phyloP scores from a whole-genome alignment of 2,113 vertebrate genomes.

The Hiodon tergisus region DNA sequence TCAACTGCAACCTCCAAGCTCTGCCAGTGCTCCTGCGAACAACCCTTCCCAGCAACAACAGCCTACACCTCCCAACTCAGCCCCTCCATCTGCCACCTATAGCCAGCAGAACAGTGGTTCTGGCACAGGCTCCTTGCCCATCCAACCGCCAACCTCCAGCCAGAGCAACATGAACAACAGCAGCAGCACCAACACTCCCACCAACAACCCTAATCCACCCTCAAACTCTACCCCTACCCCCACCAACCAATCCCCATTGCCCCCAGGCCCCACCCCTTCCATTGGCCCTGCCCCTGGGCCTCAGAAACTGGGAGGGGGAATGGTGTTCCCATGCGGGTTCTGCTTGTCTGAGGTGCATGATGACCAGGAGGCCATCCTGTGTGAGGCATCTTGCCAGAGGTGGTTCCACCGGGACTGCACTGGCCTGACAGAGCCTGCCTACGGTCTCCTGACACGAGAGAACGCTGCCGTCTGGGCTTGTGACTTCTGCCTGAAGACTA shows the following conservation, averaged over 20 bases:
- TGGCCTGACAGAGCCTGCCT: conserved; percentile 90
- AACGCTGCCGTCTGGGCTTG: conserved; percentile 94
- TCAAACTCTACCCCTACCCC: conserved; percentile 67
- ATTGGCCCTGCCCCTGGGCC: conserved; percentile 57
- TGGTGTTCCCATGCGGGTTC: conserved; percentile 87
- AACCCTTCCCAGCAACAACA: conserved; percentile 59
- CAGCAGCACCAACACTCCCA: conserved; percentile 57
- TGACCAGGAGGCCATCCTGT: conserved; percentile 93
- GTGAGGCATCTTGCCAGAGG: conserved; percentile 92
- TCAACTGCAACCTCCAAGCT: conserved; percentile 61
- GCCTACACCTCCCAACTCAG: conserved; percentile 61
- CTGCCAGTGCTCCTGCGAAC: conserved; percentile 58
- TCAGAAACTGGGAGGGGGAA: conserved; percentile 61
- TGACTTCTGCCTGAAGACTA: conserved; percentile 96
- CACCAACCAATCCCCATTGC: conserved; percentile 63
- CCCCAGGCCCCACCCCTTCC: conserved; percentile 53
- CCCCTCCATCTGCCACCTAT: conserved; percentile 74
- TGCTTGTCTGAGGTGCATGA: conserved; percentile 91
- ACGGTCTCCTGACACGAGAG: conserved; percentile 89
- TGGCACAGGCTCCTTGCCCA: conserved; percentile 54
- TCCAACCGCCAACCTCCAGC: conserved; percentile 53
- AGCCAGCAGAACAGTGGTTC: conserved; percentile 66
- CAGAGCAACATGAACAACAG: conserved; percentile 66
- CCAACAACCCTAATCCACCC: conserved; percentile 64
- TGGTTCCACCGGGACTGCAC: conserved; percentile 98